Base-by-base conservation (phyloP, 2,113 vertebrate species). In the Narcine bancroftii region DNA sequence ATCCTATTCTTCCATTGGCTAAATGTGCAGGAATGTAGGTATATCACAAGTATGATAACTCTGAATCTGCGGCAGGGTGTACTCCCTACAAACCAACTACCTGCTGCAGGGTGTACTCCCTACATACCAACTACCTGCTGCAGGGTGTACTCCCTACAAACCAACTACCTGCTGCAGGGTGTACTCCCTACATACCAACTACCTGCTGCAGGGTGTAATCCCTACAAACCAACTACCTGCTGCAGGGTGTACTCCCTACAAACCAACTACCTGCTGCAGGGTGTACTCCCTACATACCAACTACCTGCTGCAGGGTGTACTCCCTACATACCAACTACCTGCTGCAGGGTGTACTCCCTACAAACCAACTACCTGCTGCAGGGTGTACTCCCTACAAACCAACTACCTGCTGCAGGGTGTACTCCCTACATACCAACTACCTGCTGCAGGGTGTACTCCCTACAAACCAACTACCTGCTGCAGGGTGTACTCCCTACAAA, bases 261-360 rank as follows among this genome's bases (percentile, higher is more conserved):
- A n/a, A n/a, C n/a, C n/a, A n/a, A n/a, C n/a, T n/a, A 69, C 29
- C 89, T 69, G 56, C 89, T 69, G 63, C 89, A 26, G 89, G 69
- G 29, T 45, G 39, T 15, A 15, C 21, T n/a, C 89, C 39, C n/a
- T n/a, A n/a, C n/a, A n/a, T n/a, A n/a, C n/a, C n/a, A n/a, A n/a
- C n/a, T n/a, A 69, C 29, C 89, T 69, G 56, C 89, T 69, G 63
- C 89, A 26, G 89, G 69, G 29, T 45, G 39, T 15, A 15, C 21
- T n/a, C 89, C 39, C n/a, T n/a, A n/a, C n/a, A n/a, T n/a, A n/a
- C n/a, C n/a, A n/a, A n/a, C n/a, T n/a, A 69, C 29, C 89, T 69
- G 56, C 89, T 69, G 63, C 89, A 26, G 89, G 69, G 29, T 45
- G 39, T 15, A 15, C 21, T n/a, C 89, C 39, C n/a, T n/a, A n/a